These are phyloP conservation scores for Tarsius wallacei DNA, from an alignment of 2,797 vertebrate genomes.

Conservation along the genomic window DNA sequence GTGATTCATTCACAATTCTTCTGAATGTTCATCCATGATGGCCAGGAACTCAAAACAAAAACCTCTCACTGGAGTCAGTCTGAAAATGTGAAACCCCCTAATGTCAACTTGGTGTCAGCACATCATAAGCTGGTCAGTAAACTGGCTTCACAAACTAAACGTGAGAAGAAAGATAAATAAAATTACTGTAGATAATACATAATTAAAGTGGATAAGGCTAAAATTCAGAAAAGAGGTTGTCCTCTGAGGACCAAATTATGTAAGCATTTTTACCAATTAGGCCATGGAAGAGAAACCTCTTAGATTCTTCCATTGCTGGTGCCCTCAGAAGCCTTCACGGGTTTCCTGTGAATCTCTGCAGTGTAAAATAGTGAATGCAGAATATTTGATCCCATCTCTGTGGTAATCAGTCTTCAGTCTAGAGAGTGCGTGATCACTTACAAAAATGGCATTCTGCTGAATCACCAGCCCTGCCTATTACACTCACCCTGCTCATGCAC, in stretches of 20 bases:
- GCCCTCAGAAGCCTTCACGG: constrained; percentile 72
- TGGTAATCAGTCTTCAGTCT: constrained; percentile 83
- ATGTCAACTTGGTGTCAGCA: background rate
- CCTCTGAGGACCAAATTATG: constrained; percentile 80
- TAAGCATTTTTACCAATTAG: constrained; percentile 85
- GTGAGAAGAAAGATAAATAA: constrained; percentile 69
- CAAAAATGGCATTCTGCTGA: constrained; percentile 67
- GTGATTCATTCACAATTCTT: constrained; percentile 16
- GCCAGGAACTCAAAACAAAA: constrained; percentile 31
- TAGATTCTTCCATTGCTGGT: constrained; percentile 79
- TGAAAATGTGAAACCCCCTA: constrained; percentile 56
- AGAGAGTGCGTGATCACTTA: constrained; percentile 76
- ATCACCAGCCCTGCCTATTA: constrained; percentile 79
- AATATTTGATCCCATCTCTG: constrained; percentile 85
- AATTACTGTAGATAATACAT: constrained; percentile 57
- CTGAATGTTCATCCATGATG: constrained; percentile 65
- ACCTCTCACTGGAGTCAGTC: constrained; percentile 24
- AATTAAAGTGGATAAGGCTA: constrained; percentile 59
- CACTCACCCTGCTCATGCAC: constrained; percentile 73
- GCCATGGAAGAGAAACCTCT: constrained; percentile 80
- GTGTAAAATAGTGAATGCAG: constrained; percentile 82
- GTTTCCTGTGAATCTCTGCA: constrained; percentile 67
- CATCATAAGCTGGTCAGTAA: constrained; percentile 61
- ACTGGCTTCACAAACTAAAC: constrained; percentile 62
- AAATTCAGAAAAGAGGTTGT: constrained; percentile 85